A percentile compares a stretch with the other conserved stretches of the same genome.
Evolutionary conservation across 2,797 vertebrate species (phyloP).

Genomic region (Synaphobranchus kaupii): DNA sequence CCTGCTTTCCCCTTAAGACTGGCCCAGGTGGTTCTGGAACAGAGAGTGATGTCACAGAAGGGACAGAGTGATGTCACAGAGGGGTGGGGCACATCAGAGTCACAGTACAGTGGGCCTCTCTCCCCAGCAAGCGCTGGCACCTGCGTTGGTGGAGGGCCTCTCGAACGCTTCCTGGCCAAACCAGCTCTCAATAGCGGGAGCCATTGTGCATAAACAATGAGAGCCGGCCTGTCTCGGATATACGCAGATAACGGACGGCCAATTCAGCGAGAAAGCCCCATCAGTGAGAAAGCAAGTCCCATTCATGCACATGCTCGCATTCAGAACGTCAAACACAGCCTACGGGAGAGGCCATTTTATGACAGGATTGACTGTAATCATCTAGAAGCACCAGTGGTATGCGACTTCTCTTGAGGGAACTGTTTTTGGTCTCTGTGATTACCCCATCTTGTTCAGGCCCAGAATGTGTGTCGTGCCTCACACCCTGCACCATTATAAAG

Average conservation of each 20-base stretch:
- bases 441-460: neutral
- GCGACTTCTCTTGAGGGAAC: neutral
- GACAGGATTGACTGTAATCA: neutral
- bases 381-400: no score
- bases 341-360: neutral
- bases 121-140: neutral
- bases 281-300: neutral
- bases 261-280: no score
- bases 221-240: neutral
- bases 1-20: slow-evolving; percentile 48
- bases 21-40: slow-evolving; percentile 59
- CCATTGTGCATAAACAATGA: neutral
- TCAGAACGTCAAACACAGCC: neutral
- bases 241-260: neutral
- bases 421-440: neutral
- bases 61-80: neutral
- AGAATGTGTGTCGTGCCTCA: no score
- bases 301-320: neutral
- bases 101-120: neutral
- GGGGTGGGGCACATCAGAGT: neutral
- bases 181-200: neutral
- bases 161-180: neutral
- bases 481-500: neutral
- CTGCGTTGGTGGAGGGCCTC: neutral
- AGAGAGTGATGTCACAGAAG: slow-evolving; percentile 18